Evolutionary conservation across 2,113 vertebrate species (phyloP), one percentile per base, ranked within the genome.

Genomic region (Melanostigma gelatinosum): DNA sequence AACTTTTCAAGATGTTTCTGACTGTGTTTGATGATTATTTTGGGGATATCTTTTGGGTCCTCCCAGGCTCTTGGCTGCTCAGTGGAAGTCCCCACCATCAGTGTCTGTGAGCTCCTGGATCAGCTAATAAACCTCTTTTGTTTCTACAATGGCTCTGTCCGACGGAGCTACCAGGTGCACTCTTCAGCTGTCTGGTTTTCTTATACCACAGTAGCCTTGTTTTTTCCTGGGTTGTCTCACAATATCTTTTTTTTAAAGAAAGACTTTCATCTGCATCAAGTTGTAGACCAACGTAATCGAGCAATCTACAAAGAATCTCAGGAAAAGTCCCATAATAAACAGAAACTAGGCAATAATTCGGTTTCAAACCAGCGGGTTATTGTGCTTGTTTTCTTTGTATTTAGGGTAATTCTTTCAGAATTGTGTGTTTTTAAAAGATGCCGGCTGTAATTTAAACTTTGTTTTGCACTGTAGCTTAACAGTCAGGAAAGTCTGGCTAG

Each of bases 131-230:
- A 95, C 66, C 94, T 97, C 66, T 99, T 98, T 79, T 91, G 92
- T 70, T 99, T 99, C 93, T 97, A 97, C 93, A 94, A 96, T 0
- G 98, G 98, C 1, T 94, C 97, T 0, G 91, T 97, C 50, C 90
- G 88, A 6, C 84, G 40, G 1, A 97, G 96, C 1, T 99, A 99
- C 85, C 16, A 69, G 97, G 98, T 99, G 91, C 18, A 6, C 34
- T 63, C 13, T 27, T 55, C 58, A 40, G 20, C 20, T 52, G n/a
- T 60, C 22, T 27, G n/a, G 13, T 36, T 29, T 42, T 34, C 54
- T 48, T 29, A 10, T 48, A 4, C 27, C 11, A 32, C 27, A 71
- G 6, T 10, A 38, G 44, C 8, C 27, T 50, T 54, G 32, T 44
- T 38, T 70, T 52, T 27, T 22, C 42, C 46, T n/a, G 7, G 15